Conservation (phyloP, 2,888 invertebrate species). For the Hirudinaria manillensis region DNA sequence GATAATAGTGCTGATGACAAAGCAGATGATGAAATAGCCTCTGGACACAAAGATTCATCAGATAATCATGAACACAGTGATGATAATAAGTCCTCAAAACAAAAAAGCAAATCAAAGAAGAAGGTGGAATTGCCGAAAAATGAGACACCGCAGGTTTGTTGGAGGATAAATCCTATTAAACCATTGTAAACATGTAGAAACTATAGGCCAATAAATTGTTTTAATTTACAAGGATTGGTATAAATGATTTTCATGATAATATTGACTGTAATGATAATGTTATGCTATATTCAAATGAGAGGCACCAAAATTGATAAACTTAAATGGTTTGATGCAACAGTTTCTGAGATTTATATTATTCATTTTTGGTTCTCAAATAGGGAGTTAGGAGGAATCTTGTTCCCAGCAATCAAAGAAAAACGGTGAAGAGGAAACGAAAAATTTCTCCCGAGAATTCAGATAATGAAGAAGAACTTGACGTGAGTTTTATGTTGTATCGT, state of each 20-base stretch:
- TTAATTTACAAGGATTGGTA: too few species aligned
- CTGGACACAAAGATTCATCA: constrained; percentile 37
- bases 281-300: too few species aligned
- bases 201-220: too few species aligned
- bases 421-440: constrained; percentile 16
- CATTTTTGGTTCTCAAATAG: too few species aligned
- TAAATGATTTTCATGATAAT: too few species aligned
- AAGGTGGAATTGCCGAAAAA: background rate
- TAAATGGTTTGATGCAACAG: too few species aligned
- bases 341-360: too few species aligned
- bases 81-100: background rate
- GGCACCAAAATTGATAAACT: too few species aligned
- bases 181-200: too few species aligned
- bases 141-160: background rate
- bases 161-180: too few species aligned
- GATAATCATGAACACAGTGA: constrained; percentile 4
- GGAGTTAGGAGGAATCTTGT: constrained; percentile 17
- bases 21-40: constrained; percentile 41
- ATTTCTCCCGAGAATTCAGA: constrained; percentile 7
- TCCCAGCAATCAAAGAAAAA: constrained; percentile 23
- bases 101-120: background rate
- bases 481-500: background rate
- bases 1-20: constrained; percentile 1
- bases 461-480: constrained; percentile 10
- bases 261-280: too few species aligned